Base-by-base conservation (phyloP, 1,140 invertebrate genomes). In the Maconellicoccus hirsutus region DNA sequence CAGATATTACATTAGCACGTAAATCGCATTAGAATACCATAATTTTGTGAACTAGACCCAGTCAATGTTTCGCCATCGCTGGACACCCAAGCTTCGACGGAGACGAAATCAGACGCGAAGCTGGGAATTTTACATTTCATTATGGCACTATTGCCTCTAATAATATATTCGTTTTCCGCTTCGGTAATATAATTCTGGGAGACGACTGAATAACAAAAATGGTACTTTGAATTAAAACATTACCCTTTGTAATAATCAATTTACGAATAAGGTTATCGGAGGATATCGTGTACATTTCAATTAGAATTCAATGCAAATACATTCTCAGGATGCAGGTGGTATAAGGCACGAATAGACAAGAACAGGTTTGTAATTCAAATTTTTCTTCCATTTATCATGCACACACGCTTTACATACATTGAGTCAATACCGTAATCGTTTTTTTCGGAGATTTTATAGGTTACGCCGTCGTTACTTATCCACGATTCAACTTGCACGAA, bases 401-500 rank as follows among this genome's bases (percentile, higher is more conserved):
- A 52, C 42, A 52, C 42, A 8, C 10, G 6, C 6, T 19, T 14
- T 19, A 52, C 6, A 16, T 52, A 52, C 4, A 52, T 16, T 52
- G 6, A 52, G 42, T 19, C 29, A 33, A 19, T 66, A 66, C 61
- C 25, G 61, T 66, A 66, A 66, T 66, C 21, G 16, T 66, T 26
- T 66, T 66, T 66, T 26, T 66, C 61, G 2, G 61, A 16, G 22
- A 26, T 16, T 19, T 3, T 4, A 70, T 70, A 75, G 22, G 71
- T 72, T 21, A 87, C 86, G 71, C 89, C 88, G 77, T 90, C 86
- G 75, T 88, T 89, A 78, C 93, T 85, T 21, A 91, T 86, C 94
- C 94, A 97, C 71, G 90, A 86, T 76, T 92, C 89, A 7, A 96
- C 92, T 76, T 87, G 85, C 29, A 96, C 89, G 79, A 94, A 96